Percentiles rank a stretch among this genome's conserved stretches.
Evolutionary conservation across 2,888 invertebrate species (phyloP).

Genomic region (Polydesmus complanatus): DNA sequence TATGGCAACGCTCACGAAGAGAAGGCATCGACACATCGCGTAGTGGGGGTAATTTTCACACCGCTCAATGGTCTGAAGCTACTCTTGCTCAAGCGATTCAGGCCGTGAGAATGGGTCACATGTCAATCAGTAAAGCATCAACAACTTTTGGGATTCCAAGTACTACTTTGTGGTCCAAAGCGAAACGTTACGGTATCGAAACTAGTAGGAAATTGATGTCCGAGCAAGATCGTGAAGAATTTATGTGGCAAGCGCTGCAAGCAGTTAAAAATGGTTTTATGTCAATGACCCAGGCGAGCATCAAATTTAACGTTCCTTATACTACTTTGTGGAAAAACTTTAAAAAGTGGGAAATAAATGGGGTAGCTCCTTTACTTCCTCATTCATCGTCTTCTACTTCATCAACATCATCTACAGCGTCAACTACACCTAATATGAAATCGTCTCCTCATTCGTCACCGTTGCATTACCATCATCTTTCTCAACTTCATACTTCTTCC

Average conservation of each 20-base stretch:
- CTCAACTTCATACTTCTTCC: neutral
- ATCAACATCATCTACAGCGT: neutral
- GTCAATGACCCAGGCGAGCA: constrained; percentile 29
- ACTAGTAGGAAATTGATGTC: constrained; percentile 35
- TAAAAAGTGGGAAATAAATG: constrained; percentile 17
- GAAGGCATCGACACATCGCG: constrained; percentile 57
- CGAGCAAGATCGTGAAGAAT: constrained; percentile 15
- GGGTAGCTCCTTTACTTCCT: neutral
- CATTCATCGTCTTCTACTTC: neutral
- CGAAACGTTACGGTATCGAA: constrained; percentile 68
- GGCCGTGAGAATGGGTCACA: constrained; percentile 75
- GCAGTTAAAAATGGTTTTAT: constrained; percentile 16
- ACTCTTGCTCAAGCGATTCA: constrained; percentile 82
- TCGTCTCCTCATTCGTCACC: neutral
- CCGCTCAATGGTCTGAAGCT: constrained; percentile 61
- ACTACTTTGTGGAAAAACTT: constrained; percentile 54
- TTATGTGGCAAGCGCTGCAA: constrained; percentile 17
- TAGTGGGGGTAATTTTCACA: constrained; percentile 4
- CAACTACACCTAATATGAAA: neutral
- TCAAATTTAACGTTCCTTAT: constrained; percentile 79
- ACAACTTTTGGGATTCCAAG: constrained; percentile 78
- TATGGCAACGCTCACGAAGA: constrained; percentile 75
- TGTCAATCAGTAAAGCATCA: constrained; percentile 86
- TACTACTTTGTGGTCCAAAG: constrained; percentile 83
- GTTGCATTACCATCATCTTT: neutral